Evolutionary conservation across 2,113 vertebrate species (phyloP).

Genomic region (Tylochromis polylepis): DNA sequence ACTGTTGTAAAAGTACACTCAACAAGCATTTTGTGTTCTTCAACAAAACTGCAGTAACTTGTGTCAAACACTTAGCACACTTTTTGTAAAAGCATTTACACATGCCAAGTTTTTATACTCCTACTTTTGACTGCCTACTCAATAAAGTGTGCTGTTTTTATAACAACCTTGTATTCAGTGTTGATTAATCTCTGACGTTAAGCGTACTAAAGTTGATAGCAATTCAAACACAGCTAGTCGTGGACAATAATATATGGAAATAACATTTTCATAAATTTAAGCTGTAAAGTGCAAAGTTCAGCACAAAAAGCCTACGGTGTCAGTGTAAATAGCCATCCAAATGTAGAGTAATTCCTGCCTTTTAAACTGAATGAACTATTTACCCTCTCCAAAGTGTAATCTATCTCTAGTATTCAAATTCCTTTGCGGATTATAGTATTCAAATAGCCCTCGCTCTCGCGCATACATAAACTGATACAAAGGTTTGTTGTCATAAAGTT

Average conservation of each 20-base stretch:
- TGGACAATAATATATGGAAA: not conserved
- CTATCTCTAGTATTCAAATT: constrained; percentile 57
- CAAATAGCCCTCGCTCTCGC: constrained; percentile 1
- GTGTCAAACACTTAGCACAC: constrained; percentile 80
- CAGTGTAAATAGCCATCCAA: not conserved
- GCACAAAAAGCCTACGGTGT: not conserved
- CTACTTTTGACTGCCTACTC: constrained; percentile 85
- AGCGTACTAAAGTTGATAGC: not conserved
- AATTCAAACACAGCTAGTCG: not conserved
- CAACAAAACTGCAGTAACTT: constrained; percentile 65
- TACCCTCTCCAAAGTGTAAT: not conserved
- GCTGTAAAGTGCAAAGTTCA: not conserved
- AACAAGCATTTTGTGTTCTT: constrained; percentile 75
- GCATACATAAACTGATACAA: constrained; percentile 2
- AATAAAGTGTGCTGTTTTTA: constrained; percentile 91
- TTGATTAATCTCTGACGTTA: not conserved
- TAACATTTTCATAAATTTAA: not conserved
- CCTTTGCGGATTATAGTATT: constrained; percentile 24
- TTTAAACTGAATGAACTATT: constrained; percentile 22
- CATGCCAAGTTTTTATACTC: constrained; percentile 64
- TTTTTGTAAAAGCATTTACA: not conserved
- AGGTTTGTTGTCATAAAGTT: constrained; percentile 22
- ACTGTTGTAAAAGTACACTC: constrained; percentile 48
- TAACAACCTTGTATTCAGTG: constrained; percentile 6
- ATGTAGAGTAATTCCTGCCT: not conserved